Base-by-base conservation (phyloP, 1,140 invertebrate species). In the Pararge aegeria region DNA sequence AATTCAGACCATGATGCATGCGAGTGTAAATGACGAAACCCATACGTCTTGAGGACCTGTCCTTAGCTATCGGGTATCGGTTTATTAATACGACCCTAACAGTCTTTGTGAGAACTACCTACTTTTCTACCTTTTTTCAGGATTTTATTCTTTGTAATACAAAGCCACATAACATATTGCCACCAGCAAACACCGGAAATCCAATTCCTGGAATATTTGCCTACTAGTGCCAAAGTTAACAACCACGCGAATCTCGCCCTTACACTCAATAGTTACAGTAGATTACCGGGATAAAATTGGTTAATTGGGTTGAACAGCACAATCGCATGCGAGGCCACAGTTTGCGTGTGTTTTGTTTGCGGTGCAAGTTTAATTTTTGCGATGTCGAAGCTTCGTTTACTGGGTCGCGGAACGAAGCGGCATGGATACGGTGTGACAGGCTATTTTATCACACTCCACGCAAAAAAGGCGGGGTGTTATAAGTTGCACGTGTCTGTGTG, bases 341-440 rank as follows among this genome's bases (percentile, higher is more conserved):
- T 49, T 49, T 16, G 46, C 46, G 46, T 49, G 46, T 21, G 7
- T 49, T 49, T 29, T 49, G 46, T 49, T 49, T 49, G 46, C 46
- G 46, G 46, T 49, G 46, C 24, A 29, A 29, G 46, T 49, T 49
- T 49, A 49, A 49, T 49, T 49, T 49, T 49, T 49, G 46, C 46
- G 21, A 49, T 16, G 46, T 49, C 21, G 21, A 5, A 21, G 21
- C 18, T 10, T 29, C 19, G 16, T 21, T 48, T 49, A 16, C 21
- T 16, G 46, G 6, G 20, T 5, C 46, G 1, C n/a, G 46, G 24
- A 27, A 0, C 0, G 1, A 27, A 0, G 46, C 29, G 0, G 3
- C 13, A 49, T 49, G 10, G 46, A 49, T 49, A n/a, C 24, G 46
- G 20, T 46, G 42, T 1, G 9, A 13, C 18, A 1, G 29, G 29